Evolutionary conservation across 2,113 vertebrate species (phyloP).

Genomic region (Cricetomys ansorgei): DNA sequence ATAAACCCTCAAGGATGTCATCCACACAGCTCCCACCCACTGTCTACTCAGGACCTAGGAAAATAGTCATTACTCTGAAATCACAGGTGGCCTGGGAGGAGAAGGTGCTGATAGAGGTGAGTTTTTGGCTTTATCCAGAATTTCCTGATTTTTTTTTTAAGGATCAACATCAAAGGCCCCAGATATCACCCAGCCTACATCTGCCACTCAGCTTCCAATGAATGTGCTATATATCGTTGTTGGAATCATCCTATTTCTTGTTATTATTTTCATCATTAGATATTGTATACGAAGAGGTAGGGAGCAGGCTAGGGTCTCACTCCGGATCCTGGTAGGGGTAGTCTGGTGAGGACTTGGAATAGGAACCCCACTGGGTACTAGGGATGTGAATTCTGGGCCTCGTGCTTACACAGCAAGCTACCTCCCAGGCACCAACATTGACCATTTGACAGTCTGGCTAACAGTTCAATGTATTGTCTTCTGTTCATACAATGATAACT

Average conservation of each 20-base stretch:
- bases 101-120: not conserved
- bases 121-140: not conserved
- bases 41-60: not conserved
- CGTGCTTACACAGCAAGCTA: not conserved
- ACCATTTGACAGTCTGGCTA: not conserved
- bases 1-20: not conserved
- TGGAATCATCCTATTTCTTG: rapidly evolving
- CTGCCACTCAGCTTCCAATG: not conserved
- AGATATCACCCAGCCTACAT: too few relatives aligned
- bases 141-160: not conserved
- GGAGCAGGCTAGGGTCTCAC: not conserved
- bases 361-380: not conserved
- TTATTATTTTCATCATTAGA: too few relatives aligned
- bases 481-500: not conserved
- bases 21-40: not conserved
- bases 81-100: not conserved
- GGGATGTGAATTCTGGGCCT: not conserved
- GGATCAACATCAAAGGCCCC: not conserved
- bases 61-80: not conserved
- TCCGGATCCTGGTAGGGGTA: not conserved
- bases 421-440: too few relatives aligned
- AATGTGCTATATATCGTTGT: too few relatives aligned
- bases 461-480: not conserved
- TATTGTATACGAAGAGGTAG: not conserved
- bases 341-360: not conserved